These are phyloP conservation scores for Homarus americanus DNA, from an alignment of 1,140 invertebrate genomes.

Conservation along the genomic window DNA sequence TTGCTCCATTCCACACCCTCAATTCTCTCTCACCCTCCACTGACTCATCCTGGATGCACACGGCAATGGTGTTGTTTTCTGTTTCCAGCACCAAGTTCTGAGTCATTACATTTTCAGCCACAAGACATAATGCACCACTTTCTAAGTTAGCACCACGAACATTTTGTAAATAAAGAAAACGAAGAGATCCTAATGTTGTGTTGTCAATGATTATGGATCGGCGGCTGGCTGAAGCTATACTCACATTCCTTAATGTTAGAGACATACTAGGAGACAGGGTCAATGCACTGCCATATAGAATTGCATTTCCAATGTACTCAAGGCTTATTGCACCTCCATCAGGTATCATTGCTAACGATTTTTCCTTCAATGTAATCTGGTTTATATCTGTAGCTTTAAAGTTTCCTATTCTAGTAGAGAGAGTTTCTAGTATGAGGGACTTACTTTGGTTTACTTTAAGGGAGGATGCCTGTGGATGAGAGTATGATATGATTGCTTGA, in stretches of 20 bases:
- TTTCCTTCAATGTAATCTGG: not conserved
- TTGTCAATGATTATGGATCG: not conserved
- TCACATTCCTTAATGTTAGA: not conserved
- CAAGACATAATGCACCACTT: not conserved
- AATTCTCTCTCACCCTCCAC: not conserved
- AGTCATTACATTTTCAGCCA: not conserved
- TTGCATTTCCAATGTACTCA: not conserved
- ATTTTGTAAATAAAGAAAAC: not conserved
- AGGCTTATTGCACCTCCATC: not conserved
- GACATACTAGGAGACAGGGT: not conserved
- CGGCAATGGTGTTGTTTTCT: not conserved
- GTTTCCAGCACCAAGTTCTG: not conserved
- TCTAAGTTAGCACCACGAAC: not conserved
- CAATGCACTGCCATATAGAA: not conserved
- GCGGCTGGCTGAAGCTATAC: not conserved
- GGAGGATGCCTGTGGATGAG: not conserved
- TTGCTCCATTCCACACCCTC: not conserved
- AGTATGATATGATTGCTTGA: not conserved
- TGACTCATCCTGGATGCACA: not conserved
- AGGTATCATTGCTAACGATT: not conserved
- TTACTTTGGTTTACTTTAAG: not conserved
- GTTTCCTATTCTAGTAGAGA: not conserved
- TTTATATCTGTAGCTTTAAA: not conserved
- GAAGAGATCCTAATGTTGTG: not conserved
- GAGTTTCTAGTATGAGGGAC: not conserved